Percentiles rank a stretch among this genome's conserved stretches.
These are phyloP conservation scores for Aphelinus atriplicis DNA, from an alignment of 1,140 invertebrate genomes.

Conservation along the genomic window DNA sequence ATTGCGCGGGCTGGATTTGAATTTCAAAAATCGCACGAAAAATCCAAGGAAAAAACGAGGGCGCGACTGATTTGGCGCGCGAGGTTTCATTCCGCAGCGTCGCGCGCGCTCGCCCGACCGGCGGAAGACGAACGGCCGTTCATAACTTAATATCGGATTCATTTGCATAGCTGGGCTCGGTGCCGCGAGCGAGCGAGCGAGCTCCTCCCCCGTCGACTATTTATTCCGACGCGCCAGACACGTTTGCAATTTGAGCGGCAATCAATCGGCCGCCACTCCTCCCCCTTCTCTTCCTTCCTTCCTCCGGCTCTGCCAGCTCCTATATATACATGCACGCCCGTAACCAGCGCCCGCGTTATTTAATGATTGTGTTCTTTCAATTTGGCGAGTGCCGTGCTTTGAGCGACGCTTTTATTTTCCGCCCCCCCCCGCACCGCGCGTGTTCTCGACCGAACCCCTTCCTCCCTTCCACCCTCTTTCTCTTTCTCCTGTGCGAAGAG, in stretches of 20 bases:
- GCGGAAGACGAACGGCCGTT: slow-evolving; percentile 43
- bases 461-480: no score
- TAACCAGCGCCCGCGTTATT: neutral
- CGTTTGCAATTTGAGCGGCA: slow-evolving; percentile 28
- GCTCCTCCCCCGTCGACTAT: slow-evolving; percentile 36
- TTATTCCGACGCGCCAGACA: slow-evolving; percentile 43
- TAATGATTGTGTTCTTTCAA: slow-evolving; percentile 7
- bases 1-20: neutral
- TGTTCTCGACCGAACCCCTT: no score
- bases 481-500: no score
- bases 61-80: neutral
- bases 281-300: neutral
- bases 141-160: slow-evolving; percentile 50
- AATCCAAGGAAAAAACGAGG: neutral
- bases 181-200: neutral
- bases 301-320: no score
- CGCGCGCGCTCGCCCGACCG: neutral
- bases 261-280: slow-evolving; percentile 14
- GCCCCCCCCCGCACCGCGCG: no score
- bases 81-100: slow-evolving; percentile 42
- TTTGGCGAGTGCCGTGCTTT: neutral
- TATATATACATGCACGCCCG: no score
- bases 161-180: slow-evolving; percentile 39
- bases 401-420: no score
- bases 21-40: slow-evolving; percentile 22